These are phyloP conservation scores for Helicoverpa armigera DNA, from an alignment of 1,140 invertebrate genomes.

Conservation along the genomic window DNA sequence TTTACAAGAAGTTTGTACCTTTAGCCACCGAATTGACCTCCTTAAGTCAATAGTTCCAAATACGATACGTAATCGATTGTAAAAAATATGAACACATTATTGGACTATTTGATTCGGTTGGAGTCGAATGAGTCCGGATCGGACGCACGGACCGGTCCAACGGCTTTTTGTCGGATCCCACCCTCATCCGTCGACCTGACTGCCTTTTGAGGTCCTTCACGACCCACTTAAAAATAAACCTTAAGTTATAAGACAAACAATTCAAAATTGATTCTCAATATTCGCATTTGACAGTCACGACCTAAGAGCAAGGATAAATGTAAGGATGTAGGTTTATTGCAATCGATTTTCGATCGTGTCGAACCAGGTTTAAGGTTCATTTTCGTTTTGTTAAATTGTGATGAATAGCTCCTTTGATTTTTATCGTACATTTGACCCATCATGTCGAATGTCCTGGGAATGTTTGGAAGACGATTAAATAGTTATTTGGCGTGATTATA, in stretches of 20 bases:
- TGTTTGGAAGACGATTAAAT: constrained; percentile 76
- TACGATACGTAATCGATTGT: constrained; percentile 47
- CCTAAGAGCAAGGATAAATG: constrained; percentile 75
- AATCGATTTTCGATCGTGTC: constrained; percentile 59
- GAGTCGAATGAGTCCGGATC: constrained; percentile 66
- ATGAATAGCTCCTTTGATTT: constrained; percentile 80
- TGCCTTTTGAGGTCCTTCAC: constrained; percentile 51
- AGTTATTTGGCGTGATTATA: constrained; percentile 55
- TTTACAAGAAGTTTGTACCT: neutral
- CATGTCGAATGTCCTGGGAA: constrained; percentile 81
- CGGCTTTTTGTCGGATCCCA: constrained; percentile 78
- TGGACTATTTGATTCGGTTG: constrained; percentile 70
- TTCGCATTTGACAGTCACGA: constrained; percentile 75
- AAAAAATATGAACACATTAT: constrained; percentile 75
- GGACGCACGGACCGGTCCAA: constrained; percentile 72
- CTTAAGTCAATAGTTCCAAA: constrained; percentile 52
- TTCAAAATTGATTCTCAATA: neutral
- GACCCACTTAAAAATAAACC: constrained; percentile 50
- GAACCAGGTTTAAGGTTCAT: constrained; percentile 39
- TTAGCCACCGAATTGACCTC: constrained; percentile 2
- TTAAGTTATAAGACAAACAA: constrained; percentile 31
- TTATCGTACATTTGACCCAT: constrained; percentile 83
- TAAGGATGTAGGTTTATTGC: constrained; percentile 61
- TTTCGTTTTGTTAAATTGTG: constrained; percentile 52
- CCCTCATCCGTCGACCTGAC: constrained; percentile 71